These are phyloP conservation scores for Conger conger DNA, from an alignment of 2,113 vertebrate species.

Conservation along the genomic window DNA sequence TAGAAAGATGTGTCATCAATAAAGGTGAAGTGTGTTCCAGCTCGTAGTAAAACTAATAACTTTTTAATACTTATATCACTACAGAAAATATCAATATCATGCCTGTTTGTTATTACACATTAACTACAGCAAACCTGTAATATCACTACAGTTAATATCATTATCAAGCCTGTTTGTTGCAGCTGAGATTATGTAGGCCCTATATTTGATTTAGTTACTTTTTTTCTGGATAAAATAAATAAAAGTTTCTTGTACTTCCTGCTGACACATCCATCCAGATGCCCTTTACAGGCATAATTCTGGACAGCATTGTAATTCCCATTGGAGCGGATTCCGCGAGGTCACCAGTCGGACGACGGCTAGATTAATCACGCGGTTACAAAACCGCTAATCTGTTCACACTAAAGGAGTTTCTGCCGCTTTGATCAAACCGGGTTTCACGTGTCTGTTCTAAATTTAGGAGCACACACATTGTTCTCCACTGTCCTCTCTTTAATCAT, in stretches of 20 bases:
- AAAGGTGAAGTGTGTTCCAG: too few species aligned
- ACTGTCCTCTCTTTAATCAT: not conserved
- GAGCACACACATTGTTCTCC: not conserved
- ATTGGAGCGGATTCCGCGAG: not conserved
- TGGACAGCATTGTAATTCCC: not conserved
- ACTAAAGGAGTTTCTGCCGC: not conserved
- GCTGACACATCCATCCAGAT: too few species aligned
- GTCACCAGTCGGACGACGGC: not conserved
- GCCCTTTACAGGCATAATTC: too few species aligned
- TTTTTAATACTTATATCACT: not conserved
- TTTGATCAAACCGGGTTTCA: constrained; percentile 4
- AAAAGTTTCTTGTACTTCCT: too few species aligned
- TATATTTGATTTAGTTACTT: too few species aligned
- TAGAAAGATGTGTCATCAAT: not conserved
- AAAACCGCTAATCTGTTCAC: not conserved
- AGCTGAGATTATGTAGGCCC: too few species aligned
- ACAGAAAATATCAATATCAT: too few species aligned
- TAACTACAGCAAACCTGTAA: not conserved
- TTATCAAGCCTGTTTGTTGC: too few species aligned
- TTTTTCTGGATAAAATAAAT: too few species aligned
- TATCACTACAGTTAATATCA: too few species aligned
- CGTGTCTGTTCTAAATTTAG: constrained; percentile 17
- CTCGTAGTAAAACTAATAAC: too few species aligned
- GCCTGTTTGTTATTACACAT: too few species aligned
- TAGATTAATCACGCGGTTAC: constrained; percentile 5